Evolutionary conservation across 2,888 invertebrate species (phyloP), one percentile per base, ranked within the genome.

Genomic region (Conus canariensis): DNA sequence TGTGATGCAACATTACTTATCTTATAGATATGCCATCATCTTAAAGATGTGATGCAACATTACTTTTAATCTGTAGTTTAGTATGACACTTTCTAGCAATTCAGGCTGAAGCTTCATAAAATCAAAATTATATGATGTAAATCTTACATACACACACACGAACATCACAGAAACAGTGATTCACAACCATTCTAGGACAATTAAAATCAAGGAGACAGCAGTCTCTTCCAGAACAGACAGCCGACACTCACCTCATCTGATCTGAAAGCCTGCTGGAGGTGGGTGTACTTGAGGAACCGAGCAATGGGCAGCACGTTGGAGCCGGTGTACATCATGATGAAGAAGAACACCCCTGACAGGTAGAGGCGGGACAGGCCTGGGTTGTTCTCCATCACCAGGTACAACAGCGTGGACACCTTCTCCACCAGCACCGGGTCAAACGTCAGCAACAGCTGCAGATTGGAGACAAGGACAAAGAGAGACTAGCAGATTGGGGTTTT

Each of bases 321-420:
- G 22, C 99, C 99, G 0, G 99, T 99, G 96, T 99, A 99, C 98
- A 99, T 98, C 92, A 99, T 97, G 97, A 99, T 99, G 96, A 99
- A 99, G 97, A 98, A 99, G 97, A 99, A 99, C 58, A 99, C 98
- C 6, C 99, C 99, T 0, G 99, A 98, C 90, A 98, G 97, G 96
- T 99, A 99, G 85, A 99, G 97, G 94, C 99, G 98, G 0, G 99
- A 98, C 95, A 99, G 97, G 95, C 98, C 98, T 0, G 99, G 99
- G 97, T 99, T 99, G 97, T 99, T 99, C 96, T 98, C 97, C 98
- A 99, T 98, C 85, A 99, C 97, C 96, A 95, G 93, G 91, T 95
- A 95, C 91, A 97, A 91, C 30, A 99, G 97, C 2, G 98, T 98
- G 30, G 99, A 98, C 87, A 99, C 99, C 96, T 99, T 98, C 96